phyloP scores from a whole-genome alignment of 2,888 invertebrate species.

The Spicauda simplicius region DNA sequence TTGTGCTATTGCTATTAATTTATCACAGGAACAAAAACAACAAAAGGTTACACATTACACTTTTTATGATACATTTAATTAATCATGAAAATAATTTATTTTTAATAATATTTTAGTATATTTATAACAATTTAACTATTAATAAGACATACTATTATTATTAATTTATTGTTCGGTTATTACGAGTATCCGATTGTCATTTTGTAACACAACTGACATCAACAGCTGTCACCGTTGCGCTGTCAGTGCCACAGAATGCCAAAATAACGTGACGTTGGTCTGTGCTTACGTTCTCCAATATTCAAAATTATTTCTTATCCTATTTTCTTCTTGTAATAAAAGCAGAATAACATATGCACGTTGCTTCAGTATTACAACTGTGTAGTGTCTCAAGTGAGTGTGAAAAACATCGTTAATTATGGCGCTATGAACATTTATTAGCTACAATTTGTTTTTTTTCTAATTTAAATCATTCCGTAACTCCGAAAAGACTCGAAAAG shows the following conservation, averaged over 20 bases:
- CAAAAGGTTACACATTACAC: too few species aligned
- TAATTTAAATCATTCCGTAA: background rate
- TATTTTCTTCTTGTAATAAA: background rate
- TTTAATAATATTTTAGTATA: too few species aligned
- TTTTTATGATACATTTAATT: too few species aligned
- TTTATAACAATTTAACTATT: too few species aligned
- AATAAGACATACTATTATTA: too few species aligned
- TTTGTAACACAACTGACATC: background rate
- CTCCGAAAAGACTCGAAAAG: background rate
- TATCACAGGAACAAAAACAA: too few species aligned
- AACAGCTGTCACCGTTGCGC: background rate
- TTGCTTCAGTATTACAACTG: background rate
- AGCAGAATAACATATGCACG: background rate
- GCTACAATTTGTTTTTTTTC: background rate
- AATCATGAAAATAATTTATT: too few species aligned
- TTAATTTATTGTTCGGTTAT: too few species aligned
- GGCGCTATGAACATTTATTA: background rate
- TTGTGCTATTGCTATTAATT: too few species aligned
- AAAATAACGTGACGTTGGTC: background rate
- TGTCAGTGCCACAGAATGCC: background rate
- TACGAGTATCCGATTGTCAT: too few species aligned
- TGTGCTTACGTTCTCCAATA: conserved; percentile 8
- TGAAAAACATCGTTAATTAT: background rate
- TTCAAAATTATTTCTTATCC: background rate
- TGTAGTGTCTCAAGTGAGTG: background rate